phyloP scores from a whole-genome alignment of 2,888 invertebrate genomes.

The Acrocyrtus sp. region DNA sequence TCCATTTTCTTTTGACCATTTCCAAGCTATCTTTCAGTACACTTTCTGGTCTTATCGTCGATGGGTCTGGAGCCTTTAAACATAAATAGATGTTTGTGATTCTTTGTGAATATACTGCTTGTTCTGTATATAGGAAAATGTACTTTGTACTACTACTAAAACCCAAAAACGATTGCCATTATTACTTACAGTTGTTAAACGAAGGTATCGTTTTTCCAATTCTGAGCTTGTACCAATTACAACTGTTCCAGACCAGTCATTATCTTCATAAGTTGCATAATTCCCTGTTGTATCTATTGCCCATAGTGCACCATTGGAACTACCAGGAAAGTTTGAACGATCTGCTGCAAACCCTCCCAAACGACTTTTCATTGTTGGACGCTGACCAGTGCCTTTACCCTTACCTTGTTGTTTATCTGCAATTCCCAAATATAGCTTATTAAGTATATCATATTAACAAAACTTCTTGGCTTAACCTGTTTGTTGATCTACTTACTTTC shows the following conservation, averaged over 20 bases:
- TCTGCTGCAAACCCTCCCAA: slow-evolving; percentile 61
- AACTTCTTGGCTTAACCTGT: background rate
- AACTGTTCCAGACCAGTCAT: slow-evolving; percentile 44
- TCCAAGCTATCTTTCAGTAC: slow-evolving; percentile 86
- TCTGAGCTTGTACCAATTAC: slow-evolving; percentile 72
- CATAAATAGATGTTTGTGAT: slow-evolving; percentile 34
- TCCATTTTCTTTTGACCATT: slow-evolving; percentile 93
- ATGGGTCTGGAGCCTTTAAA: slow-evolving; percentile 90
- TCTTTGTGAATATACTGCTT: background rate
- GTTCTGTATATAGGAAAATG: background rate
- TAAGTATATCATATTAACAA: too few relatives aligned
- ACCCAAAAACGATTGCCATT: too few relatives aligned
- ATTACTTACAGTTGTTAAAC: slow-evolving; percentile 80
- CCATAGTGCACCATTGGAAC: slow-evolving; percentile 47
- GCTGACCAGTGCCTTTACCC: slow-evolving; percentile 38
- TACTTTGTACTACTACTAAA: too few relatives aligned
- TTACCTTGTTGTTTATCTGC: slow-evolving; percentile 32
- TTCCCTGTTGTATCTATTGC: slow-evolving; percentile 57
- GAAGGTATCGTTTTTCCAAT: slow-evolving; percentile 94
- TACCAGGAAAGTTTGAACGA: too few relatives aligned
- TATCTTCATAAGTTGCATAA: slow-evolving; percentile 35
- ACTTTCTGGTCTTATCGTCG: slow-evolving; percentile 89
- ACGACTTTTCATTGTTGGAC: slow-evolving; percentile 59
- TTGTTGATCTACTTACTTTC: slow-evolving; percentile 59
- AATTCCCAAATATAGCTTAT: too few relatives aligned